These are phyloP conservation scores for Eulemur mongoz DNA, from an alignment of 2,797 vertebrate genomes.

Conservation along the genomic window DNA sequence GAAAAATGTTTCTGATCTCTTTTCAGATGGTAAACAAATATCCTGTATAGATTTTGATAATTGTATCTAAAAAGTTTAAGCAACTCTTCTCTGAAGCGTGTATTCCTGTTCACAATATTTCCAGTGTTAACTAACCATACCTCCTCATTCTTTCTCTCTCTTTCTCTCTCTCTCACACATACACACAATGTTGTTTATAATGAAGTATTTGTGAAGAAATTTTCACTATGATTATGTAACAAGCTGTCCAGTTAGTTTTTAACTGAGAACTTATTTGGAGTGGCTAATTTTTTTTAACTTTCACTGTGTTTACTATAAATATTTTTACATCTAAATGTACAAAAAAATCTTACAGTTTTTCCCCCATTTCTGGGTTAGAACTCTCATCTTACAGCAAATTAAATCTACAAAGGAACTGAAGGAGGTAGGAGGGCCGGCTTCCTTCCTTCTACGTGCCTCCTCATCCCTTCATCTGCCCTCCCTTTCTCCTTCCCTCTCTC, in stretches of 20 bases:
- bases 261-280: conserved; percentile 41
- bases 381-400: not conserved
- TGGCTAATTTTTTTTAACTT: not conserved
- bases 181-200: not conserved
- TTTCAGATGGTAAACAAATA: conserved; percentile 27
- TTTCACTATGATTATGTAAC: conserved; percentile 31
- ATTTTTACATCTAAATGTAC: not conserved
- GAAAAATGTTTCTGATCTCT: not conserved
- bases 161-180: not conserved
- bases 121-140: not conserved
- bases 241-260: conserved; percentile 19
- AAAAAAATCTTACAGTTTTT: not conserved
- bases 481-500: too few species aligned
- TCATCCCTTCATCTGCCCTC: not conserved
- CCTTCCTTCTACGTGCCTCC: not conserved
- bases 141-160: not conserved
- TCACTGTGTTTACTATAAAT: not conserved
- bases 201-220: conserved; percentile 36
- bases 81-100: not conserved
- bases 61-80: conserved; percentile 7
- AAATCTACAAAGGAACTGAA: not conserved
- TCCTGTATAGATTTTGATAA: conserved; percentile 45
- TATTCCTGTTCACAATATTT: conserved; percentile 23
- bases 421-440: not conserved
- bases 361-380: not conserved